Evolutionary conservation across 2,888 invertebrate species (phyloP), one percentile per base, ranked within the genome.

Genomic region (Xestoiulus laeticollis): DNA sequence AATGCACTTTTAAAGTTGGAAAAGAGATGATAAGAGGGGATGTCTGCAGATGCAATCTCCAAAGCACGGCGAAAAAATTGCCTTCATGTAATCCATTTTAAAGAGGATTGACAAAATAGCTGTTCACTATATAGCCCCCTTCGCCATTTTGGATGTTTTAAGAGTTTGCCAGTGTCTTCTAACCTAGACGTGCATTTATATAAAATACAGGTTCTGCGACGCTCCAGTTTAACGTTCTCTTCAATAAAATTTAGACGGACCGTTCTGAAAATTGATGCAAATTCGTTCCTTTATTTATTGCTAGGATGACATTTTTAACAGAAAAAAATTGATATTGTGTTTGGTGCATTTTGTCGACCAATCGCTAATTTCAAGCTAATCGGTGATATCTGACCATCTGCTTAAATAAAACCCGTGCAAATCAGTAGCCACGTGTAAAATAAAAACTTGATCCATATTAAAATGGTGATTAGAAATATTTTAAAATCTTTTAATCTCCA

Each of bases 1-100:
- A 78, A 78, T 78, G 78, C 78, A 78, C 78, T 78, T 78, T 78
- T 78, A 78, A 78, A 78, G 78, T 78, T 78, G 78, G 78, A 78
- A 78, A 78, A 78, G 78, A 78, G 78, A 78, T 78, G 78, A 78
- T 78, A 78, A 78, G 78, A 78, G 30, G 78, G 78, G 78, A 78
- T 78, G 78, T 78, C 78, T 78, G 78, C 78, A 78, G 78, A 78
- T 78, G 78, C 78, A 78, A 78, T 78, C 78, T 78, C 78, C 30
- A 30, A 30, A 78, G 78, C 78, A 26, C 78, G 78, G 78, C 30
- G 78, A 78, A 78, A 78, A 78, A 78, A 78, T 78, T 78, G 78
- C 78, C 78, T 78, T 26, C 78, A 78, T 78, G 78, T 78, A 78
- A 78, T 78, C 78, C 78, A 78, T 78, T 78, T 78, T 78, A 78